phyloP scores from a whole-genome alignment of 2,113 vertebrate genomes.

The Brienomyrus longianalis region DNA sequence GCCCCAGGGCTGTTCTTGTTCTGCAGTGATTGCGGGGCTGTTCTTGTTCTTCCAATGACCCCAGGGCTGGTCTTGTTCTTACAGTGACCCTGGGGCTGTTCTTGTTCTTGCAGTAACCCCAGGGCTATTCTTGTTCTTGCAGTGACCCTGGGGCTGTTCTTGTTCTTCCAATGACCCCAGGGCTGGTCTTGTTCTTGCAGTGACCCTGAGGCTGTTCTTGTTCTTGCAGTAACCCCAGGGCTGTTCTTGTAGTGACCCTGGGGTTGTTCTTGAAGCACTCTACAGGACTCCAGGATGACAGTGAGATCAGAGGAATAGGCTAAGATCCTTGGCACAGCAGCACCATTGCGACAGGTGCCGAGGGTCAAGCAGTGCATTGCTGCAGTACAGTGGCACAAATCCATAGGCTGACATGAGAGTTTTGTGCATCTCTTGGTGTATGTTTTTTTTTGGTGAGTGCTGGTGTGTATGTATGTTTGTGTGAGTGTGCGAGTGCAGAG shows the following conservation, averaged over 20 bases:
- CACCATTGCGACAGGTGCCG: conserved; percentile 28
- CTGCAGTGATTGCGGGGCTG: no score
- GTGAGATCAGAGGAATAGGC: conserved; percentile 29
- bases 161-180: background rate
- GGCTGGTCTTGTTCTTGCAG: background rate
- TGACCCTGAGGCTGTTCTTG: background rate
- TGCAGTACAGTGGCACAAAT: conserved; percentile 12
- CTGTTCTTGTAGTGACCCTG: background rate
- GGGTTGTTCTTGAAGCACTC: background rate
- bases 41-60: background rate
- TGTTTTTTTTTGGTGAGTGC: background rate
- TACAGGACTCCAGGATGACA: background rate
- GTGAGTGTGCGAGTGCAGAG: background rate
- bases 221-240: no score
- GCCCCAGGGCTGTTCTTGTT: no score
- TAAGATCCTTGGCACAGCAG: conserved; percentile 24
- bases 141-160: no score
- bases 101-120: background rate
- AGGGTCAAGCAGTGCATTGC: conserved; percentile 15
- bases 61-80: background rate
- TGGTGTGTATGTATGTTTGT: background rate
- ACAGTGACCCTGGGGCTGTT: background rate
- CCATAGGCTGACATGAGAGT: background rate
- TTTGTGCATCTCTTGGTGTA: background rate
- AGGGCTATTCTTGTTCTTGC: no score